Conservation (phyloP, 2,797 vertebrate genomes). For the Pangasius mekongensis region DNA sequence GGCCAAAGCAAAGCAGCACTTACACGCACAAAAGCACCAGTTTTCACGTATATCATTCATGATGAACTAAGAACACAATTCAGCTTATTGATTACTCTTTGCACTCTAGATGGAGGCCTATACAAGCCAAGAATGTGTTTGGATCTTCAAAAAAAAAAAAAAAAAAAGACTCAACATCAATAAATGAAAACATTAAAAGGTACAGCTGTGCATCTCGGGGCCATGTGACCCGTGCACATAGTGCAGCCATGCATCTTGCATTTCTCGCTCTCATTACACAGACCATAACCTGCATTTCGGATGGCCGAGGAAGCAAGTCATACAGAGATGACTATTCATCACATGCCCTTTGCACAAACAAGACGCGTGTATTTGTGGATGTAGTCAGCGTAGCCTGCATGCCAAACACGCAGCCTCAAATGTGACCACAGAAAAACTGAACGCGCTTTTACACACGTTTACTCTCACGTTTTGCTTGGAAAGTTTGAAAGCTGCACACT, state of each 20-base stretch:
- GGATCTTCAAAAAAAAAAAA: not conserved
- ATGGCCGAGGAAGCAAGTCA: not conserved
- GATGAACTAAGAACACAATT: not conserved
- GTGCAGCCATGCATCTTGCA: not conserved
- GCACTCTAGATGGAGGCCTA: not conserved
- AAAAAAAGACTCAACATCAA: not conserved
- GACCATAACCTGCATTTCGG: not conserved
- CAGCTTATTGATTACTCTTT: not conserved
- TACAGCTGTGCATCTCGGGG: not conserved
- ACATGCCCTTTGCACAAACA: slow-evolving; percentile 14
- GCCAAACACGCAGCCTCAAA: not conserved
- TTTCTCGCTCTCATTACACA: not conserved
- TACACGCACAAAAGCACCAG: not conserved
- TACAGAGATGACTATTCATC: slow-evolving; percentile 22
- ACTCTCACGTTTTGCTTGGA: not conserved
- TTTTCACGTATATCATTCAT: not conserved
- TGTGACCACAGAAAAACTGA: not conserved
- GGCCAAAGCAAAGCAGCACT: not conserved
- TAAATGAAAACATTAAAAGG: not conserved
- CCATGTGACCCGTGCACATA: too few species aligned
- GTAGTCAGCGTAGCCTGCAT: not conserved
- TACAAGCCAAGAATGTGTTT: not conserved
- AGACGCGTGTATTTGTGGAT: slow-evolving; percentile 11
- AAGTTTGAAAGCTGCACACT: not conserved
- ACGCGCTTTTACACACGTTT: not conserved